Percentiles rank a stretch among this genome's conserved stretches.
Conservation (phyloP, 35 echinoderm and acorn worm species). For the Ptychodera flava region DNA sequence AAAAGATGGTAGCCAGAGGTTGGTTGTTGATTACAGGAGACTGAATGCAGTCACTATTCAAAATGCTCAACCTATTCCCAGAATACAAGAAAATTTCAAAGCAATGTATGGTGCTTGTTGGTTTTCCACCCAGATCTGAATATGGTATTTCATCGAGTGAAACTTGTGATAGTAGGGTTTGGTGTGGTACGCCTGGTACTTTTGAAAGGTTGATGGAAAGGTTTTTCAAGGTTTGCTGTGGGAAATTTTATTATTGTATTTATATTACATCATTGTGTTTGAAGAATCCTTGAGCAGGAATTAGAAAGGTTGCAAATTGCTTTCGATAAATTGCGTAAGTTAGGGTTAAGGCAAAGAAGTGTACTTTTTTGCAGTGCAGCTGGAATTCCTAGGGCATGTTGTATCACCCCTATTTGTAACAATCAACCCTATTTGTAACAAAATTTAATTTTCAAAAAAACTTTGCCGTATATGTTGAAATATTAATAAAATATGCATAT, state of each 20-base stretch:
- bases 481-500: too few species aligned
- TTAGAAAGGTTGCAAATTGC: slow-evolving; percentile 25
- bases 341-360: slow-evolving; percentile 41
- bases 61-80: slow-evolving; percentile 49
- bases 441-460: too few species aligned
- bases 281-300: not conserved
- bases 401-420: too few species aligned
- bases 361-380: slow-evolving; percentile 21
- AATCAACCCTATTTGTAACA: too few species aligned
- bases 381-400: slow-evolving; percentile 41
- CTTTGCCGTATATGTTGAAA: too few species aligned
- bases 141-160: slow-evolving; percentile 33
- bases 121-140: slow-evolving; percentile 1
- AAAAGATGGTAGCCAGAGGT: slow-evolving; percentile 30
- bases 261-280: slow-evolving; percentile 53
- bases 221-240: slow-evolving; percentile 46
- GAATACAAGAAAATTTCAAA: slow-evolving; percentile 49
- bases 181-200: slow-evolving; percentile 31
- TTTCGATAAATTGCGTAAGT: not conserved
- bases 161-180: slow-evolving; percentile 18
- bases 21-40: slow-evolving; percentile 44
- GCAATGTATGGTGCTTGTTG: not conserved
- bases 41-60: slow-evolving; percentile 25
- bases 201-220: slow-evolving; percentile 33
- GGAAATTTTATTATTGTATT: slow-evolving; percentile 33